Evolutionary conservation across 2,797 vertebrate genomes (phyloP).

Genomic region (Tauraco hartlaubi): DNA sequence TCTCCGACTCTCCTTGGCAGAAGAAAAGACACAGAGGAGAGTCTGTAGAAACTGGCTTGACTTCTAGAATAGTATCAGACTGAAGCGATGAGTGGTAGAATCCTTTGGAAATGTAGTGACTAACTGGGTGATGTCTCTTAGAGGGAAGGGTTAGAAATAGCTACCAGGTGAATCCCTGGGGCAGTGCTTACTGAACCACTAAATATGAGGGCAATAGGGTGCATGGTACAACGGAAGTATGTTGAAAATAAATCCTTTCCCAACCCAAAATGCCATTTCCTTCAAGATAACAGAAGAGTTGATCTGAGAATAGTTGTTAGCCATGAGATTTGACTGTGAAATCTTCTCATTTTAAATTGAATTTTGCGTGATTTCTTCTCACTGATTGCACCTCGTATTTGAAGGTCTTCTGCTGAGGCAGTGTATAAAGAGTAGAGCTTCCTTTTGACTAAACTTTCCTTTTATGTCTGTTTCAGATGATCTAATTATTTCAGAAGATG

Average conservation of each 20-base stretch:
- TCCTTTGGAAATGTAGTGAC: not conserved
- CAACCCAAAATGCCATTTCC: not conserved
- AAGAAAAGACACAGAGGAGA: not conserved
- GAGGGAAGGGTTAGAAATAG: not conserved
- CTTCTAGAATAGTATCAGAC: not conserved
- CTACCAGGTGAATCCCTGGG: not conserved
- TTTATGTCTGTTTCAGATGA: constrained; percentile 83
- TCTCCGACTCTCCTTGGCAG: not conserved
- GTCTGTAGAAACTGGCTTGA: not conserved
- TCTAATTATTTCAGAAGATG: constrained; percentile 80
- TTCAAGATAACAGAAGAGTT: not conserved
- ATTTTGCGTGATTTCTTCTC: not conserved
- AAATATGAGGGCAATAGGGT: not conserved
- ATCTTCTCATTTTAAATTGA: not conserved
- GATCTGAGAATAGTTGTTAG: not conserved
- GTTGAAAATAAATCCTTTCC: not conserved
- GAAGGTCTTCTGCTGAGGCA: not conserved
- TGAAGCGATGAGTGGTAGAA: not conserved
- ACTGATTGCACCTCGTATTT: not conserved
- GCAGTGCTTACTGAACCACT: not conserved
- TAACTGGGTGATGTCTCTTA: not conserved
- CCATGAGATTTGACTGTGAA: not conserved
- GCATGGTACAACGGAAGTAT: not conserved
- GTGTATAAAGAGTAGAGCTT: not conserved
- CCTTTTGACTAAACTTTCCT: not conserved